Evolutionary conservation across 2,888 invertebrate genomes (phyloP).

Genomic region (Hetaerina titia): DNA sequence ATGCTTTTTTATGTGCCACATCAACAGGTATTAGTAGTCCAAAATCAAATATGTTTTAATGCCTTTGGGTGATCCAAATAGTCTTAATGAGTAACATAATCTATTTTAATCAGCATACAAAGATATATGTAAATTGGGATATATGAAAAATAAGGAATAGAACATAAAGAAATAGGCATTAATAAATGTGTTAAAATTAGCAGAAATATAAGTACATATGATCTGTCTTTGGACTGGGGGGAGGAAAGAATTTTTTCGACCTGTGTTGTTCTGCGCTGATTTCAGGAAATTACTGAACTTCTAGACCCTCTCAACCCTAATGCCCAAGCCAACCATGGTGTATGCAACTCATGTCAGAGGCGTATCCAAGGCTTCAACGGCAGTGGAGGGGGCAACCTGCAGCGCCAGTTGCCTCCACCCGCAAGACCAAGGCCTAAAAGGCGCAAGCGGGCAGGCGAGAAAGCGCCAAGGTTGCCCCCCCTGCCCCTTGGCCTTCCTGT

Average conservation of each 20-base stretch:
- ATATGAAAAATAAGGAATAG: not conserved
- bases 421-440: slow-evolving; percentile 70
- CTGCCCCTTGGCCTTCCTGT: slow-evolving; percentile 81
- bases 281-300: slow-evolving; percentile 63
- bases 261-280: slow-evolving; percentile 67
- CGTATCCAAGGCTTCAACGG: slow-evolving; percentile 76
- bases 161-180: not conserved
- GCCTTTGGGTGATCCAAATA: not conserved
- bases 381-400: slow-evolving; percentile 70
- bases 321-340: slow-evolving; percentile 71
- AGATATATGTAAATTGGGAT: not conserved
- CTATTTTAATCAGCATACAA: not conserved
- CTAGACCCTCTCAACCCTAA: slow-evolving; percentile 68
- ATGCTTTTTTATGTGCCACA: not conserved
- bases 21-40: too few species aligned
- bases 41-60: too few species aligned
- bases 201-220: not conserved
- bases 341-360: slow-evolving; percentile 74
- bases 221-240: not conserved
- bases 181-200: not conserved
- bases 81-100: not conserved
- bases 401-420: slow-evolving; percentile 64
- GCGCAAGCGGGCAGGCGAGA: slow-evolving; percentile 69
- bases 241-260: slow-evolving; percentile 37
- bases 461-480: slow-evolving; percentile 76